Evolutionary conservation across 2,888 invertebrate genomes (phyloP).

Genomic region (Schizaphis graminum): DNA sequence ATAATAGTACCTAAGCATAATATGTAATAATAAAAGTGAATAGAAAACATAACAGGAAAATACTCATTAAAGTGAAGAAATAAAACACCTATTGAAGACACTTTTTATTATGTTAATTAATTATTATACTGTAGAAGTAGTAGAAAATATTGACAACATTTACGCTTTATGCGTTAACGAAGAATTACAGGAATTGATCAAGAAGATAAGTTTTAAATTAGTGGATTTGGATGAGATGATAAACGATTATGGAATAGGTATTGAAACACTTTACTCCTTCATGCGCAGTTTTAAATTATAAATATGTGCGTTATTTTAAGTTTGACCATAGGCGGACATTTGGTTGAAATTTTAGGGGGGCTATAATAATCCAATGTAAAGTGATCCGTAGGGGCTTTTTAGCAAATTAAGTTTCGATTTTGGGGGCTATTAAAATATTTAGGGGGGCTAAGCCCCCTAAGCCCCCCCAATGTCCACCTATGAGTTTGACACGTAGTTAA

Average conservation of each 20-base stretch:
- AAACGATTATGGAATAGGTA: not conserved
- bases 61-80: not conserved
- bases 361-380: too few species aligned
- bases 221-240: not conserved
- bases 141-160: not conserved
- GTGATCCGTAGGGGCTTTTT: too few species aligned
- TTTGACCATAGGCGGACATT: too few species aligned
- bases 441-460: too few species aligned
- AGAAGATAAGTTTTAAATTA: not conserved
- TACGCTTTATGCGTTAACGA: not conserved
- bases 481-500: not conserved
- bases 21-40: not conserved
- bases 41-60: not conserved
- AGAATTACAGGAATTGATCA: not conserved
- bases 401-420: too few species aligned
- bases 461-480: too few species aligned
- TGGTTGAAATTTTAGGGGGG: too few species aligned
- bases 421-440: too few species aligned
- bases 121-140: not conserved
- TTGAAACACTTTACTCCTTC: not conserved
- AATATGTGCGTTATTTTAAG: not conserved
- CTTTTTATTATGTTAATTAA: not conserved
- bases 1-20: not conserved
- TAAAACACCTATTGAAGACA: not conserved
- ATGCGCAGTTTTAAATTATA: not conserved